Evolutionary conservation across 1,140 invertebrate genomes (phyloP).

Genomic region (Papilio helenus): DNA sequence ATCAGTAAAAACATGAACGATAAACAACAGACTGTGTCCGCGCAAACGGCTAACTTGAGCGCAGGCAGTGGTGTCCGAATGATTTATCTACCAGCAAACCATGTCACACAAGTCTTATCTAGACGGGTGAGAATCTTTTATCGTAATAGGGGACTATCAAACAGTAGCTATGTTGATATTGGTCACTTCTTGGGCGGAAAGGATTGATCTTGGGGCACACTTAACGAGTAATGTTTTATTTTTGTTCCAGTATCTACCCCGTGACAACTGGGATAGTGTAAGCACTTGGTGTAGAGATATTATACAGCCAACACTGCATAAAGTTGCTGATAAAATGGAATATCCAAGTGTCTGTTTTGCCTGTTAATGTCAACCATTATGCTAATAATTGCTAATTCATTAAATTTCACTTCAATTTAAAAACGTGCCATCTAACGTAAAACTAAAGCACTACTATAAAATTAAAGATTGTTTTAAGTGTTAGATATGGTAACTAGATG

Average conservation of each 20-base stretch:
- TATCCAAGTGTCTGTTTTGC: constrained; percentile 26
- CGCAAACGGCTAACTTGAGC: background rate
- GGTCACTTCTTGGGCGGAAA: too few relatives aligned
- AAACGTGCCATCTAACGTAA: background rate
- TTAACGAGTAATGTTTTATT: background rate
- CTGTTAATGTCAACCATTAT: background rate
- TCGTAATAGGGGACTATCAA: background rate
- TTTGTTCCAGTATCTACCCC: background rate
- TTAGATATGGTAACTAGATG: background rate
- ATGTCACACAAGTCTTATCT: constrained; percentile 54
- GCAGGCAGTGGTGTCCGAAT: constrained; percentile 42
- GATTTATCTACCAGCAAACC: constrained; percentile 51
- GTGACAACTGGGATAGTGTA: background rate
- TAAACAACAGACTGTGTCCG: constrained; percentile 35
- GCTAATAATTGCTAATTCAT: background rate
- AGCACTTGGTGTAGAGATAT: constrained; percentile 8
- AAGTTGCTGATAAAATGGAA: background rate
- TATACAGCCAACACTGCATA: background rate
- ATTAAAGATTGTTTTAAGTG: background rate
- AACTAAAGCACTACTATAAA: background rate
- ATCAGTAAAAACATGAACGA: constrained; percentile 50
- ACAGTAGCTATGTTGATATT: too few relatives aligned
- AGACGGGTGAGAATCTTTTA: constrained; percentile 50
- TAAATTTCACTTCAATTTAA: background rate
- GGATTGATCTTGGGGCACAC: too few relatives aligned